Evolutionary conservation across 2,797 vertebrate genomes (phyloP).

Genomic region (Pipistrellus nathusii): DNA sequence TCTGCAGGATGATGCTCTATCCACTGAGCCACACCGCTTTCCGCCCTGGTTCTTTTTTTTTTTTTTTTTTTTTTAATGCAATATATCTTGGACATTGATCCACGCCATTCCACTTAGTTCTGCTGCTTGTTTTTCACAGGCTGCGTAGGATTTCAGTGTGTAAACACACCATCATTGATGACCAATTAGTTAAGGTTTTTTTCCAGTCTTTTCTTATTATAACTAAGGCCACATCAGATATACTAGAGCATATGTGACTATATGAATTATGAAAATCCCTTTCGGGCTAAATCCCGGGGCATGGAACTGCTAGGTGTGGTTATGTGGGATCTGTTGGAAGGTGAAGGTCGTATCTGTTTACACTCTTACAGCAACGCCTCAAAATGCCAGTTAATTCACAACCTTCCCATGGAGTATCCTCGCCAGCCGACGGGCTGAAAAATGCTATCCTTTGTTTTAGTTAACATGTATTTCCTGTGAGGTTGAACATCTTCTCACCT

Average conservation of each 20-base stretch:
- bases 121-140: not conserved
- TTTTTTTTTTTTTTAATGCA: not conserved
- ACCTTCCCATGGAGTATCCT: not conserved
- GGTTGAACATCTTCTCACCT: not conserved
- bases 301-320: not conserved
- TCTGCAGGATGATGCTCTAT: too few species aligned
- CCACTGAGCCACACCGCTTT: too few species aligned
- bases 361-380: not conserved
- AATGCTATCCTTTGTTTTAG: not conserved
- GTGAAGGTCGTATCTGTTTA: not conserved
- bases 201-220: not conserved
- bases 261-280: not conserved
- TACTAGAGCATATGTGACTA: not conserved
- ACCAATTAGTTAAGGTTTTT: not conserved
- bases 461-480: not conserved
- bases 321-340: not conserved
- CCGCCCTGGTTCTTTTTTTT: too few species aligned
- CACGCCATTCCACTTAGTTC: not conserved
- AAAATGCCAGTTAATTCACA: not conserved
- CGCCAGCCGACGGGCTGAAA: not conserved
- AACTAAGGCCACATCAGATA: not conserved
- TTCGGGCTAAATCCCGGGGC: not conserved
- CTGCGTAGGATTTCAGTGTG: not conserved
- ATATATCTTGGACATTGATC: not conserved
- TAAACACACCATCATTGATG: too few species aligned